A percentile compares a stretch with the other conserved stretches of the same genome.
Conservation (phyloP, 2,888 invertebrate species). For the Axea sp. region DNA sequence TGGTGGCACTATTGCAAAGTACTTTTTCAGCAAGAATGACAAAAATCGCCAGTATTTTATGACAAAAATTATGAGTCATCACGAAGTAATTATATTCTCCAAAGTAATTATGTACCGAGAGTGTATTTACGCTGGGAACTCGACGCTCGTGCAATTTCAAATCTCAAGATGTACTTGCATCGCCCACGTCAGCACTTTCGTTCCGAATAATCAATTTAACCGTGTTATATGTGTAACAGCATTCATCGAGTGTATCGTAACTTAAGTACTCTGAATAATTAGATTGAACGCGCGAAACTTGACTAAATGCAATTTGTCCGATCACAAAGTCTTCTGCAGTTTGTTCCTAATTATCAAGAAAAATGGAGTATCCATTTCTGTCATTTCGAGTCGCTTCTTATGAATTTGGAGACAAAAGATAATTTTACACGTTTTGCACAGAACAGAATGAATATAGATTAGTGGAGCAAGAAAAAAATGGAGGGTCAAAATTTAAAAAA, state of each 20-base stretch:
- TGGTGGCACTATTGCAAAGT: too few relatives aligned
- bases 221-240: slow-evolving; percentile 30
- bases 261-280: slow-evolving; percentile 33
- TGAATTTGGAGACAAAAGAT: too few relatives aligned
- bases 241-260: slow-evolving; percentile 29
- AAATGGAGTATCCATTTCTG: too few relatives aligned
- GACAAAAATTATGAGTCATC: slow-evolving; percentile 42
- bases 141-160: slow-evolving; percentile 12
- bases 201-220: slow-evolving; percentile 43
- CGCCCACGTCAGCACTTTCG: slow-evolving; percentile 50
- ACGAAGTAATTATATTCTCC: slow-evolving; percentile 31
- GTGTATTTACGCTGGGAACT: slow-evolving; percentile 19
- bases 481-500: too few relatives aligned
- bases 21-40: too few relatives aligned
- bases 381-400: too few relatives aligned
- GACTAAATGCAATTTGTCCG: slow-evolving; percentile 21
- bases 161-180: slow-evolving; percentile 17
- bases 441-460: too few relatives aligned
- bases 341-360: neutral
- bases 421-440: too few relatives aligned
- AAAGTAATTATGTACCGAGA: slow-evolving; percentile 27
- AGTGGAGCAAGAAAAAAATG: too few relatives aligned
- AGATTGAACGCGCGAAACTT: slow-evolving; percentile 14
- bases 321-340: neutral
- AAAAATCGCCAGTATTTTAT: too few relatives aligned